These are phyloP conservation scores for Chymomyza amoena DNA, from an alignment of 2,888 invertebrate genomes.

Conservation along the genomic window DNA sequence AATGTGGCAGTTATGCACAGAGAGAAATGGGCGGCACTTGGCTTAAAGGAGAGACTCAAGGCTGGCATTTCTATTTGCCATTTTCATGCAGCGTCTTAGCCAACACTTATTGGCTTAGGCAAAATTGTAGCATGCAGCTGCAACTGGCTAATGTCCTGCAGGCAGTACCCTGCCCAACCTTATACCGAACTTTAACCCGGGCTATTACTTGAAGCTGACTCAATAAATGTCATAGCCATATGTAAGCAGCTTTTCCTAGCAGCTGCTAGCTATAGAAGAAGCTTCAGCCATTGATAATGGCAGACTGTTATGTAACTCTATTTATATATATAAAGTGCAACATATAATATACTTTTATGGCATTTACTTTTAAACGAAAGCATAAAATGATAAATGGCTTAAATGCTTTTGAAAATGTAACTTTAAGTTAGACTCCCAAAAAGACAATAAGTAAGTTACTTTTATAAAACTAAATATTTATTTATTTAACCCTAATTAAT, in stretches of 20 bases:
- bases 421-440: no score
- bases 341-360: background rate
- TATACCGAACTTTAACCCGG: background rate
- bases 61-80: constrained; percentile 1
- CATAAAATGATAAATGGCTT: no score
- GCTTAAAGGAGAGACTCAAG: background rate
- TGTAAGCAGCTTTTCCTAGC: constrained; percentile 48
- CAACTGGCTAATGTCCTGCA: constrained; percentile 27
- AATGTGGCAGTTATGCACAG: constrained; percentile 11
- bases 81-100: background rate
- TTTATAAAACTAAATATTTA: no score
- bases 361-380: background rate
- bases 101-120: constrained; percentile 65
- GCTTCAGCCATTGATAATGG: background rate
- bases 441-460: no score
- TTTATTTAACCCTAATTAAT: no score
- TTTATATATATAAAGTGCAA: background rate
- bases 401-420: no score
- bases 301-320: background rate
- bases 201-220: constrained; percentile 1
- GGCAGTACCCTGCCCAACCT: background rate
- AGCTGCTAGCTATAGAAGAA: constrained; percentile 13
- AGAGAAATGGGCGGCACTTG: background rate
- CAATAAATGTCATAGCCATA: constrained; percentile 57
- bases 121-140: constrained; percentile 22